Evolutionary conservation across 2,113 vertebrate genomes (phyloP).

Genomic region (human): DNA sequence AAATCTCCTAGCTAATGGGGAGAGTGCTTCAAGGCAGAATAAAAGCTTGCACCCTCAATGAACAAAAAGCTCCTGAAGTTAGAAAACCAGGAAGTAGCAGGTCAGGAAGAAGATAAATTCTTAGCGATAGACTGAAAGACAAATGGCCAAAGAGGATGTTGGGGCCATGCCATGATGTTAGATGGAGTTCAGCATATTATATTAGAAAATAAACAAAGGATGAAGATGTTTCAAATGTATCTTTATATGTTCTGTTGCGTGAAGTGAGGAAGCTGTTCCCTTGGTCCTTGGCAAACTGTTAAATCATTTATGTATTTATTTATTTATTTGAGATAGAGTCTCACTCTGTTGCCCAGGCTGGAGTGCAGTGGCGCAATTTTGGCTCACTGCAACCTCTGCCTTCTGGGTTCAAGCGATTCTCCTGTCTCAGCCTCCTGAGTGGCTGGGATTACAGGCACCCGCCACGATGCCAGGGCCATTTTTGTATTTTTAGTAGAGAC

Average conservation of each 20-base stretch:
- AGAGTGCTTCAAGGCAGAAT: slow-evolving; percentile 41
- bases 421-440: too few relatives aligned
- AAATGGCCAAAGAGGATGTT: not conserved
- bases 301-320: too few relatives aligned
- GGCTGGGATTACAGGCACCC: too few relatives aligned
- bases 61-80: slow-evolving; percentile 16
- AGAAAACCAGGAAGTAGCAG: not conserved
- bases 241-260: not conserved
- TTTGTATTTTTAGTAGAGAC: too few relatives aligned
- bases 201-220: slow-evolving; percentile 3
- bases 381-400: too few relatives aligned
- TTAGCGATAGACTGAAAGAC: not conserved
- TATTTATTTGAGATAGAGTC: too few relatives aligned
- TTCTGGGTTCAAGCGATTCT: too few relatives aligned
- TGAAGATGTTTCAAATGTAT: not conserved
- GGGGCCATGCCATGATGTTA: not conserved
- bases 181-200: not conserved
- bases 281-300: not conserved
- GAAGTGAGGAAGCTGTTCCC: not conserved
- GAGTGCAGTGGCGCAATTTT: too few relatives aligned
- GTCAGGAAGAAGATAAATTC: not conserved
- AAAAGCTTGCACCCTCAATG: not conserved
- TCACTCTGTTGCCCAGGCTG: too few relatives aligned
- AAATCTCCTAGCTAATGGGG: slow-evolving; percentile 38
- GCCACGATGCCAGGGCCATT: too few relatives aligned